A percentile compares a stretch with the other conserved stretches of the same genome.
Evolutionary conservation across 2,888 invertebrate species (phyloP).

Genomic region (Ligdia adustata): DNA sequence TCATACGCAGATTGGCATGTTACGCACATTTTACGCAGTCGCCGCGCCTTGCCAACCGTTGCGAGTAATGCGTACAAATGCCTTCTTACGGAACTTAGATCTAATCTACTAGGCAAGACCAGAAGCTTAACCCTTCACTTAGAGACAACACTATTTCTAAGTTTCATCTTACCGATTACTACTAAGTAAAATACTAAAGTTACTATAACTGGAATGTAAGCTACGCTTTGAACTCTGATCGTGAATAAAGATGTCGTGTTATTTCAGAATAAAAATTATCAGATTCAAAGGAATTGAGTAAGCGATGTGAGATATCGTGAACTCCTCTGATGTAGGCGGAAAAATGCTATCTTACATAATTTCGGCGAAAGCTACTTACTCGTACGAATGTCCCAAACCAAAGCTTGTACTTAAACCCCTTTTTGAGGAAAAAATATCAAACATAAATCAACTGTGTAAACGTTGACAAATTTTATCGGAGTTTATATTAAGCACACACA

Average conservation of each 20-base stretch:
- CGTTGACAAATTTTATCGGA: background rate
- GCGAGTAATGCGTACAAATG: slow-evolving; percentile 19
- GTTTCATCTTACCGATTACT: no score
- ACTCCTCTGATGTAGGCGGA: slow-evolving; percentile 9
- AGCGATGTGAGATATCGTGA: slow-evolving; percentile 28
- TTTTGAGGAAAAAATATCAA: background rate
- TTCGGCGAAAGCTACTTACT: slow-evolving; percentile 9
- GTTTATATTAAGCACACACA: background rate
- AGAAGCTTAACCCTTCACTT: slow-evolving; percentile 18
- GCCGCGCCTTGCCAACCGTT: slow-evolving; percentile 3
- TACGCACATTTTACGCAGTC: slow-evolving; percentile 17
- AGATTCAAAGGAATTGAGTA: slow-evolving; percentile 33
- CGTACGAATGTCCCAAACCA: no score
- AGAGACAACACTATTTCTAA: no score
- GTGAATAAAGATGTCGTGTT: slow-evolving; percentile 14
- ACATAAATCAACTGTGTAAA: slow-evolving; percentile 5
- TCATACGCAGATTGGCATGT: slow-evolving; percentile 11
- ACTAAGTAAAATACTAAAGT: background rate
- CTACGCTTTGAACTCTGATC: slow-evolving; percentile 12
- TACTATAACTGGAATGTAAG: background rate
- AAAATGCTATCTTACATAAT: slow-evolving; percentile 11
- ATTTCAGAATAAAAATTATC: slow-evolving; percentile 25
- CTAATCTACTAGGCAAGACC: slow-evolving; percentile 19
- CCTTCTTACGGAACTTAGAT: slow-evolving; percentile 17
- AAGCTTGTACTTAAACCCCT: background rate